A percentile compares a stretch with the other conserved stretches of the same genome.
These are phyloP conservation scores for Triplophysa rosa DNA, from an alignment of 2,113 vertebrate species.

Conservation along the genomic window DNA sequence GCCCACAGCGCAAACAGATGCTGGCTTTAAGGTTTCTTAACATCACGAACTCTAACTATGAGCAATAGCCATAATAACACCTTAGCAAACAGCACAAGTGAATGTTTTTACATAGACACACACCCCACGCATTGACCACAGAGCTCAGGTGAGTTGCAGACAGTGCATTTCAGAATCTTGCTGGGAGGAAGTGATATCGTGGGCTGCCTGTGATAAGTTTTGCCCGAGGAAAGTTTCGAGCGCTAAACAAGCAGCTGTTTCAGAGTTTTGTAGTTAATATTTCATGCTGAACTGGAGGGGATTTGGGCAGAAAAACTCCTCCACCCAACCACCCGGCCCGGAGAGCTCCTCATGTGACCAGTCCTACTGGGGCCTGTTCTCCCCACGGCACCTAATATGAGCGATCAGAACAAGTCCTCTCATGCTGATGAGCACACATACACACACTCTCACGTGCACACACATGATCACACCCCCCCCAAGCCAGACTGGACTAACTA, in stretches of 20 bases:
- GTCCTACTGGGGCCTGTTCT: conserved; percentile 31
- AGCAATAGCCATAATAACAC: conserved; percentile 4
- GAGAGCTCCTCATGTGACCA: conserved; percentile 30
- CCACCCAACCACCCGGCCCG: conserved; percentile 38
- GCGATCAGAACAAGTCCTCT: conserved; percentile 29
- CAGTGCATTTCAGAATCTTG: conserved; percentile 9
- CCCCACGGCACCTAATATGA: conserved; percentile 34
- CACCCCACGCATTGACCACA: conserved; percentile 23
- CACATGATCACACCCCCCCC: conserved; percentile 24
- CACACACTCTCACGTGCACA: conserved; percentile 22
- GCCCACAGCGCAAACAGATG: neutral
- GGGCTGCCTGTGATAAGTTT: conserved; percentile 37
- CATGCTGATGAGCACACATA: conserved; percentile 17
- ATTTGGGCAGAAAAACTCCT: conserved; percentile 13
- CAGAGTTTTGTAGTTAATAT: conserved; percentile 47
- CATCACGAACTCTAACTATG: neutral
- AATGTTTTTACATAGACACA: neutral
- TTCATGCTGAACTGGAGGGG: conserved; percentile 48
- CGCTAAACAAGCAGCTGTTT: conserved; percentile 47
- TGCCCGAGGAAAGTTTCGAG: conserved; percentile 37
- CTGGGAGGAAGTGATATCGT: neutral
- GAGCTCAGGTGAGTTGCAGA: conserved; percentile 20
- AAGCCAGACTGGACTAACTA: conserved; percentile 7
- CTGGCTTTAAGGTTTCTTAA: neutral
- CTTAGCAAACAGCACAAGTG: conserved; percentile 4